Percentiles rank a stretch among this genome's conserved stretches.
phyloP scores from a whole-genome alignment of 2,888 invertebrate genomes.

The Polydrusus cervinus region DNA sequence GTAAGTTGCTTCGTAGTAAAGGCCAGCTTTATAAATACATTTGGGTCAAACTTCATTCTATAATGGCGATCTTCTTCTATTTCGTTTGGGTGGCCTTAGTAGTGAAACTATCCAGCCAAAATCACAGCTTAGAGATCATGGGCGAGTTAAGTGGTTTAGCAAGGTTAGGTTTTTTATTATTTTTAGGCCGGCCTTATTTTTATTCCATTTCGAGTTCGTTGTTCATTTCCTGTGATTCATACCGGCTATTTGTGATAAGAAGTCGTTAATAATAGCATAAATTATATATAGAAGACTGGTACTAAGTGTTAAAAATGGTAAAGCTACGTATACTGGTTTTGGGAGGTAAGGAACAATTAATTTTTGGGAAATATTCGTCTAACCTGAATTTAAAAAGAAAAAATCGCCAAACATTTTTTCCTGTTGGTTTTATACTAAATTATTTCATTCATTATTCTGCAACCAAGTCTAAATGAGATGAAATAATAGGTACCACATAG shows the following conservation, averaged over 20 bases:
- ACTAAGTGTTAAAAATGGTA: constrained; percentile 19
- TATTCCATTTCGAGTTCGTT: constrained; percentile 32
- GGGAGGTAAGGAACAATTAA: constrained; percentile 28
- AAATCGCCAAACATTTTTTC: background rate
- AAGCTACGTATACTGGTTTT: constrained; percentile 34
- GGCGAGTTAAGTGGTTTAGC: background rate
- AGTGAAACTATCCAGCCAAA: too few species aligned
- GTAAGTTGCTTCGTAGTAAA: background rate
- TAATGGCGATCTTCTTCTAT: too few species aligned
- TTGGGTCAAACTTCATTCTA: too few species aligned
- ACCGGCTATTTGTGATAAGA: constrained; percentile 34
- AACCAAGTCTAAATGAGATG: too few species aligned
- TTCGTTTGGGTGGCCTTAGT: too few species aligned
- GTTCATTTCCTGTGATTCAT: constrained; percentile 42
- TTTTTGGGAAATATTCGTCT: background rate
- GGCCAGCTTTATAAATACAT: background rate
- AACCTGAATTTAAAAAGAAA: constrained; percentile 6
- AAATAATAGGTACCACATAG: too few species aligned
- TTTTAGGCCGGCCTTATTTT: too few species aligned
- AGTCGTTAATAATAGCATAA: constrained; percentile 2
- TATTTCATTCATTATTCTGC: too few species aligned
- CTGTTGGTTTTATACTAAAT: background rate
- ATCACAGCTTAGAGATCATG: background rate
- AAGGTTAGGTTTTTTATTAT: constrained; percentile 5
- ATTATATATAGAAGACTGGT: background rate